phyloP scores from a whole-genome alignment of 2,888 invertebrate species.

The Lycocerus yunnanus region DNA sequence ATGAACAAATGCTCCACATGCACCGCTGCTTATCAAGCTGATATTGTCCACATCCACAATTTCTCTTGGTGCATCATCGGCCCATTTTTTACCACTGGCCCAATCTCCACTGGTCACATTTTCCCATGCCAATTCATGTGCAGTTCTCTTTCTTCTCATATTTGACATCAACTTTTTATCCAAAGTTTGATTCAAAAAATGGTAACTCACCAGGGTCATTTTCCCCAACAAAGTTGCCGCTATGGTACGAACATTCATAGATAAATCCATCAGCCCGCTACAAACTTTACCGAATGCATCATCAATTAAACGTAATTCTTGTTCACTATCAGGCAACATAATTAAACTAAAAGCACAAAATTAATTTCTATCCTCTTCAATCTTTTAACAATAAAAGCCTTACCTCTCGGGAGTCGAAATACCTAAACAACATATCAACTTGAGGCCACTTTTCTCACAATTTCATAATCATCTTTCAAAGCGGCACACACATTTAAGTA shows the following conservation, averaged over 20 bases:
- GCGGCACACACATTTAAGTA: slow-evolving; percentile 74
- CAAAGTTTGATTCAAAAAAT: slow-evolving; percentile 92
- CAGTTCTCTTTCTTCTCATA: slow-evolving; percentile 77
- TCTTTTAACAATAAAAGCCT: slow-evolving; percentile 36
- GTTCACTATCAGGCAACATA: slow-evolving; percentile 73
- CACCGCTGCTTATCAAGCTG: slow-evolving; percentile 86
- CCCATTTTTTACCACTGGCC: slow-evolving; percentile 90
- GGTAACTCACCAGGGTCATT: slow-evolving; percentile 84
- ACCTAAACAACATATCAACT: slow-evolving; percentile 84
- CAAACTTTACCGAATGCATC: slow-evolving; percentile 97
- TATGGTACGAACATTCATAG: slow-evolving; percentile 83
- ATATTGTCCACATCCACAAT: slow-evolving; percentile 74
- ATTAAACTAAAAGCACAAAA: slow-evolving; percentile 61
- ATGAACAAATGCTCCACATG: slow-evolving; percentile 97
- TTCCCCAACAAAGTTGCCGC: slow-evolving; percentile 86
- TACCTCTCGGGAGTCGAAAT: slow-evolving; percentile 87
- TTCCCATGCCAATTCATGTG: slow-evolving; percentile 85
- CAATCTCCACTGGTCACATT: slow-evolving; percentile 85
- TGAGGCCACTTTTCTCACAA: slow-evolving; percentile 87
- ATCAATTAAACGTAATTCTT: slow-evolving; percentile 87
- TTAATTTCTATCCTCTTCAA: neutral
- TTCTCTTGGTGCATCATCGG: slow-evolving; percentile 81
- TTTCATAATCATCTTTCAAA: slow-evolving; percentile 91
- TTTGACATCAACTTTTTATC: slow-evolving; percentile 98
- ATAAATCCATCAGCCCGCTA: slow-evolving; percentile 89